Conservation (phyloP, 2,113 vertebrate species). For the Eurystomus gularis region DNA sequence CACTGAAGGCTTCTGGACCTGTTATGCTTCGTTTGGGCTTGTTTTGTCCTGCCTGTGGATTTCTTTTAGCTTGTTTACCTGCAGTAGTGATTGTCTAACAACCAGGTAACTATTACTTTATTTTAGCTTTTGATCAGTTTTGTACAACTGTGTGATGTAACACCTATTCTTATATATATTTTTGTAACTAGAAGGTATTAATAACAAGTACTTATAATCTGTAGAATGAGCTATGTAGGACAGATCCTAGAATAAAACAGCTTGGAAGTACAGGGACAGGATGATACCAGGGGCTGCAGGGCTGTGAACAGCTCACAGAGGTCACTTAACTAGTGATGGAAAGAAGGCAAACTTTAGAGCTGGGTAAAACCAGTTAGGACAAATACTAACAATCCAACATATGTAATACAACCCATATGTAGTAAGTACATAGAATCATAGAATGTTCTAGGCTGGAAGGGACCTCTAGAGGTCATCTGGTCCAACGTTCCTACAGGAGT, state of each 20-base stretch:
- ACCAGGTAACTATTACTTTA: background rate
- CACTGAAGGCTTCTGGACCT: background rate
- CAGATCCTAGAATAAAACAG: background rate
- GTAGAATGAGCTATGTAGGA: background rate
- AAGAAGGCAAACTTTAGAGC: background rate
- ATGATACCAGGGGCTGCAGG: background rate
- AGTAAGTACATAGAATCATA: background rate
- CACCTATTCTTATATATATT: background rate
- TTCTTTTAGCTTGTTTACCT: background rate
- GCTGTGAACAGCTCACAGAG: background rate
- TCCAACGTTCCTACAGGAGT: no score
- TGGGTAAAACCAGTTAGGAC: background rate
- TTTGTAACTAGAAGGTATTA: background rate
- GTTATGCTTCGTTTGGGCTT: background rate
- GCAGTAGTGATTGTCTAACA: background rate
- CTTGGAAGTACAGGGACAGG: background rate
- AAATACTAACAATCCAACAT: background rate
- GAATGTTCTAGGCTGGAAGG: no score
- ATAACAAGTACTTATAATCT: background rate
- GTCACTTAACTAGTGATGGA: background rate
- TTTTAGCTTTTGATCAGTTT: background rate
- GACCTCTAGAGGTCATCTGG: no score
- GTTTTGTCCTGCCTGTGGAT: background rate
- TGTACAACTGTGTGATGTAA: background rate
- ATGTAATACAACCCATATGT: background rate